These are phyloP conservation scores for Drosophila parvula DNA, from an alignment of 1,140 invertebrate species.

Conservation along the genomic window DNA sequence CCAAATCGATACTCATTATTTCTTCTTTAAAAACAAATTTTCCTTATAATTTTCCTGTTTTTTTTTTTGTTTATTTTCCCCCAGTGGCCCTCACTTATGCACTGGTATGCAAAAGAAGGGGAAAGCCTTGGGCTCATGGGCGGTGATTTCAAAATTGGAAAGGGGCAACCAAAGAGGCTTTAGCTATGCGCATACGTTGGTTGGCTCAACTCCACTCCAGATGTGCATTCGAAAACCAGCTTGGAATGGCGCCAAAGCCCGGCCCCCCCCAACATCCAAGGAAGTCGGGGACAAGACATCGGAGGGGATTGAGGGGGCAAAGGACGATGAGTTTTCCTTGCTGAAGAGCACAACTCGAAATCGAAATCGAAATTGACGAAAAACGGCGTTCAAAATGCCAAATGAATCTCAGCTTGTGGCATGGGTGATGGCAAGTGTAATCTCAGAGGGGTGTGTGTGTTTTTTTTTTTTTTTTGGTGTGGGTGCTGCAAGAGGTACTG, in stretches of 20 bases:
- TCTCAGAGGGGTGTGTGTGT: constrained; percentile 2
- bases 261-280: no score
- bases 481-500: neutral
- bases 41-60: neutral
- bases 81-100: constrained; percentile 11
- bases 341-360: constrained; percentile 37
- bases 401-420: constrained; percentile 54
- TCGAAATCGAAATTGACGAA: constrained; percentile 52
- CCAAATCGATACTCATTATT: neutral
- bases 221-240: constrained; percentile 31
- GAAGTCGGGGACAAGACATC: constrained; percentile 1
- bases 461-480: no score
- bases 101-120: constrained; percentile 20
- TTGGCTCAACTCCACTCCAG: constrained; percentile 27
- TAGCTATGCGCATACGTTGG: constrained; percentile 39
- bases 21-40: neutral
- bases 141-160: constrained; percentile 12
- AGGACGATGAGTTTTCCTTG: constrained; percentile 16
- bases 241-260: neutral
- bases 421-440: constrained; percentile 26
- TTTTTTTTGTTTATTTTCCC: neutral
- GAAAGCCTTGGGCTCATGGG: constrained; percentile 1
- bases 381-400: constrained; percentile 55
- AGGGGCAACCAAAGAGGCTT: constrained; percentile 43
- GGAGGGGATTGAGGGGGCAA: neutral